Conservation (phyloP, 2,888 invertebrate genomes). For the Ophion ventricosus region DNA sequence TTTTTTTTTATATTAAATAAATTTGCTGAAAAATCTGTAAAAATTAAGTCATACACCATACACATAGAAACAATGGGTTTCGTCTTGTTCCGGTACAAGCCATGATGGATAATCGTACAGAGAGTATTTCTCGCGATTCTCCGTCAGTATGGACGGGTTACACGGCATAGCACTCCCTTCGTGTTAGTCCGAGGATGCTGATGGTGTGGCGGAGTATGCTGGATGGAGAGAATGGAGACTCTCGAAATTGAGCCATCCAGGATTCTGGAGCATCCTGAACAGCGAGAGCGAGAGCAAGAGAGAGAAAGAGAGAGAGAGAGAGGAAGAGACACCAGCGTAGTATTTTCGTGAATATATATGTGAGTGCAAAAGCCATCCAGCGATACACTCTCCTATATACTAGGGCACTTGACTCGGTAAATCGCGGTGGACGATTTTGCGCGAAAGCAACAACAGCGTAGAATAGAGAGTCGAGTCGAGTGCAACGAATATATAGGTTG, state of each 20-base stretch:
- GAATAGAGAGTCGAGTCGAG: not conserved
- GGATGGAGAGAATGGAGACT: conserved; percentile 70
- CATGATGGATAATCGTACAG: conserved; percentile 36
- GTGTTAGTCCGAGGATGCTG: conserved; percentile 72
- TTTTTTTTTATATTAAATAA: too few relatives aligned
- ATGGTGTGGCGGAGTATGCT: conserved; percentile 52
- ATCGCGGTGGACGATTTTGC: conserved; percentile 49
- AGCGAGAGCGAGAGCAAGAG: not conserved
- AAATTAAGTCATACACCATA: too few relatives aligned
- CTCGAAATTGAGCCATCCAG: conserved; percentile 77
- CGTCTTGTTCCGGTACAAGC: conserved; percentile 41
- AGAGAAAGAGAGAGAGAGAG: too few relatives aligned
- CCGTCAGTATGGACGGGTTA: conserved; percentile 75
- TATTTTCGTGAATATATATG: not conserved
- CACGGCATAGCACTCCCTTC: conserved; percentile 79
- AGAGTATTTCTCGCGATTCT: conserved; percentile 80
- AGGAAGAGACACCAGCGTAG: not conserved
- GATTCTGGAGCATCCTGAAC: conserved; percentile 61
- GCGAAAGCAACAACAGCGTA: conserved; percentile 7
- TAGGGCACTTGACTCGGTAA: conserved; percentile 52
- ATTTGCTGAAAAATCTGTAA: too few relatives aligned
- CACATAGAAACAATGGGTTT: not conserved
- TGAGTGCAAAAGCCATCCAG: not conserved
- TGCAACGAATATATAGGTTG: conserved; percentile 3
- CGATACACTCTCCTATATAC: not conserved